These are phyloP conservation scores for Zosterops pallidus DNA, from an alignment of 2,113 vertebrate species.

Conservation along the genomic window DNA sequence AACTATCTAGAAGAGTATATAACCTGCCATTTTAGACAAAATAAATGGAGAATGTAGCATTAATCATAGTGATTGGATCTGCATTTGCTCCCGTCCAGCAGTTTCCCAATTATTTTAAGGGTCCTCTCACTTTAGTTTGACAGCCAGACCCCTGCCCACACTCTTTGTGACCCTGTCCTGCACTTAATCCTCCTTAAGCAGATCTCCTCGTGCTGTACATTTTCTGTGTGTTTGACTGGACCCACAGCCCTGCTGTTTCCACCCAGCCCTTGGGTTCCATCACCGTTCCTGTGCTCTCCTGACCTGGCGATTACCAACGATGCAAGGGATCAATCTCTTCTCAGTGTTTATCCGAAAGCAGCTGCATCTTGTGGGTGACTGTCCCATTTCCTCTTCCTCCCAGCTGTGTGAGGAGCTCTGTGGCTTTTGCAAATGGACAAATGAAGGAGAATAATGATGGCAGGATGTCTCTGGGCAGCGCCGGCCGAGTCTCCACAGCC, in stretches of 20 bases:
- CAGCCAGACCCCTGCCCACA: not conserved
- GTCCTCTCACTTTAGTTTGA: not conserved
- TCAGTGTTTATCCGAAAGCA: not conserved
- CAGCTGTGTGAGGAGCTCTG: fast-evolving
- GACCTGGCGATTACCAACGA: not conserved
- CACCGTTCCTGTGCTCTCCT: not conserved
- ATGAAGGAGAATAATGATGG: fast-evolving
- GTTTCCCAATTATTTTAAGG: no score
- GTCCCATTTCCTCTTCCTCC: not conserved
- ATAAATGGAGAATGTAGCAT: no score
- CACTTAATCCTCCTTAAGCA: not conserved
- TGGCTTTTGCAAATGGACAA: not conserved
- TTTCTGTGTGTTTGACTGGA: not conserved
- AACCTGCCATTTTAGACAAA: no score
- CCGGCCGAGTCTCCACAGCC: not conserved
- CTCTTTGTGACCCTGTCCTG: not conserved
- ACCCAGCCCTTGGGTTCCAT: not conserved
- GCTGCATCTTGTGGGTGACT: not conserved
- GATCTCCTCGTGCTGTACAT: not conserved
- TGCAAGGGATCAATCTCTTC: not conserved
- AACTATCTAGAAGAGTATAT: no score
- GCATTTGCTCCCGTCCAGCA: no score
- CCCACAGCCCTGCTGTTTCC: fast-evolving
- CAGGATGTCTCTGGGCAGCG: not conserved
- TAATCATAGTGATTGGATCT: no score